Evolutionary conservation across 2,113 vertebrate species (phyloP), one percentile per base, ranked within the genome.

Genomic region (Lynx canadensis): DNA sequence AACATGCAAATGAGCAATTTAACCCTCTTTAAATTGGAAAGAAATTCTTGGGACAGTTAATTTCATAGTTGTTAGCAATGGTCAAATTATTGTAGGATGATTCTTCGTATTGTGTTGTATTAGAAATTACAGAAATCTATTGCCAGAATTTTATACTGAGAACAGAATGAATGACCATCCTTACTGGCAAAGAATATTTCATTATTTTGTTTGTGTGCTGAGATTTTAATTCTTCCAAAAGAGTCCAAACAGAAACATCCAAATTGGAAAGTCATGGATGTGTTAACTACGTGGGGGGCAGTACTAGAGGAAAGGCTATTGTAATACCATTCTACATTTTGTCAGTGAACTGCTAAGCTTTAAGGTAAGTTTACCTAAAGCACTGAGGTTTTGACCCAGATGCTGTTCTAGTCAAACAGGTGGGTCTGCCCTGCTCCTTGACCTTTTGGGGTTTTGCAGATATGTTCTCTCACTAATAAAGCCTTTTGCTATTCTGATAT

Each of bases 1-100:
- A 98, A 97, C 91, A 98, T 98, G 96, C 95, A 98, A 98, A 99
- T 98, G 96, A 98, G 71, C 94, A 98, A 98, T 98, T 98, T 98
- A 98, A 96, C 92, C 96, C 87, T 90, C 91, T 97, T 99, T 97
- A 97, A 97, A 97, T 98, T 97, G 52, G 66, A 55, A 97, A 96
- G 29, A 63, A 97, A 11, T 33, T 55, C 96, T 83, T 25, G 97
- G 93, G 97, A 98, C 63, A 94, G 86, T 95, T 98, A 97, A 98
- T 99, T 99, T 99, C 93, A 98, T 98, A 98, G 95, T 81, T 98
- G 96, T 98, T 98, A 97, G 97, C 66, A 66, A 73, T 95, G 50
- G 83, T 55, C 95, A 98, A 97, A 89, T 97, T 79, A 97, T 87
- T 97, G 50, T 89, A 96, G 96, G 84, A 95, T 98, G 92, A 98